Conservation (phyloP, 1,140 invertebrate genomes). For the Drosophila melanogaster region DNA sequence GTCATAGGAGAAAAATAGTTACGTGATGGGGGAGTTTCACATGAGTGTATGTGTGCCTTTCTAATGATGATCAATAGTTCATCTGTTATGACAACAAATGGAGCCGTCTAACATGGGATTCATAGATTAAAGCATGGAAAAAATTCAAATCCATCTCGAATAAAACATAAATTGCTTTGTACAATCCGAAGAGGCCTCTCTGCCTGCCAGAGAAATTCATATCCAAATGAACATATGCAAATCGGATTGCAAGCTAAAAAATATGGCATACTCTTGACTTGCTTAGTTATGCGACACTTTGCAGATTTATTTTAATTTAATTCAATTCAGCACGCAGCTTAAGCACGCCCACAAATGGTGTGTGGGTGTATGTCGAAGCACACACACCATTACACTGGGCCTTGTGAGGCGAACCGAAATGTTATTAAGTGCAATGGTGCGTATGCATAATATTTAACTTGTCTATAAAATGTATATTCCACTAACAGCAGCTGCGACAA, state of each 20-base stretch:
- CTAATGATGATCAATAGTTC: slow-evolving; percentile 48
- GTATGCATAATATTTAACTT: slow-evolving; percentile 74
- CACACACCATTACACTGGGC: background rate
- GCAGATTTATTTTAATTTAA: slow-evolving; percentile 76
- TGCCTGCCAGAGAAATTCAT: background rate
- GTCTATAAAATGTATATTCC: slow-evolving; percentile 53
- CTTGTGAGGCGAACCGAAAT: slow-evolving; percentile 40
- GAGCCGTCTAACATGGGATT: slow-evolving; percentile 7
- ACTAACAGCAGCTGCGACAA: slow-evolving; percentile 39
- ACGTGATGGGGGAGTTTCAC: background rate
- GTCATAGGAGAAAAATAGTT: background rate
- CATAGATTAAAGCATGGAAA: slow-evolving; percentile 20
- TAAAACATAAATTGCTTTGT: slow-evolving; percentile 21
- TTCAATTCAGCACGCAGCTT: slow-evolving; percentile 52
- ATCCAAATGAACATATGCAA: slow-evolving; percentile 28
- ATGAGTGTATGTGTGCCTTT: slow-evolving; percentile 25
- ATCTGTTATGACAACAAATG: slow-evolving; percentile 43
- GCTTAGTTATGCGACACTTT: slow-evolving; percentile 34
- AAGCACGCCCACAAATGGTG: slow-evolving; percentile 18
- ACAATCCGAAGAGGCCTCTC: slow-evolving; percentile 4
- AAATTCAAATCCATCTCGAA: background rate
- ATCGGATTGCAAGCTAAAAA: slow-evolving; percentile 27
- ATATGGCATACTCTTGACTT: slow-evolving; percentile 27
- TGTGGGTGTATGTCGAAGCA: background rate
- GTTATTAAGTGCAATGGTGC: slow-evolving; percentile 76